Conservation (phyloP, 1,140 invertebrate genomes). For the Orchesella cincta region DNA sequence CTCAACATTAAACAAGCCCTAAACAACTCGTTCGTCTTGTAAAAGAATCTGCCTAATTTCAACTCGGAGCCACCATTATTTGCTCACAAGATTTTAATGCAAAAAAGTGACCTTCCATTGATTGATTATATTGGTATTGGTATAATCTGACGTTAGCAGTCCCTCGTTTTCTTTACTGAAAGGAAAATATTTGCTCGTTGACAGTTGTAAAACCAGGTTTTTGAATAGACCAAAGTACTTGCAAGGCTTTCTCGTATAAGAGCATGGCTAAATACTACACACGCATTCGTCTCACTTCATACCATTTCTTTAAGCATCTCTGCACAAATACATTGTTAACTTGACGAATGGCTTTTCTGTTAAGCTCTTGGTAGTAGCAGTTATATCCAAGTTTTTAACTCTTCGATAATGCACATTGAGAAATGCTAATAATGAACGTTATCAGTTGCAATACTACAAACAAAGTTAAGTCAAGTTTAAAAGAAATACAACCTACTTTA, state of each 20-base stretch:
- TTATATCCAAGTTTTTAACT: too few relatives aligned
- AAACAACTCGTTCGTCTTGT: constrained; percentile 17
- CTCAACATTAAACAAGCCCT: not conserved
- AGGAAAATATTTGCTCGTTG: not conserved
- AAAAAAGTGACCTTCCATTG: constrained; percentile 17
- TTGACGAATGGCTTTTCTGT: not conserved
- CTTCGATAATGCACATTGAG: too few relatives aligned
- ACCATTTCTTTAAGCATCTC: not conserved
- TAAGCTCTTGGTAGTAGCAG: too few relatives aligned
- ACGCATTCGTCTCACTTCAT: not conserved
- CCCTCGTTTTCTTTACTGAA: not conserved
- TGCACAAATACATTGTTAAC: not conserved
- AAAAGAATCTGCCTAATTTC: not conserved
- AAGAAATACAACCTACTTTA: too few relatives aligned
- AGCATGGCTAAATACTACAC: not conserved
- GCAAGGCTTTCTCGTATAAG: not conserved
- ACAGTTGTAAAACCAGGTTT: not conserved
- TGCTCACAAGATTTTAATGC: not conserved
- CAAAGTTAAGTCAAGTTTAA: too few relatives aligned
- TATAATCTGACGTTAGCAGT: not conserved
- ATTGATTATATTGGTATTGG: constrained; percentile 1
- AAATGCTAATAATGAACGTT: too few relatives aligned
- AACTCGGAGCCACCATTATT: not conserved
- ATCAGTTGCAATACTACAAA: too few relatives aligned
- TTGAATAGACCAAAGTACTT: not conserved